Percentiles rank a stretch among this genome's conserved stretches.
Conservation (phyloP, 2,888 invertebrate species). For the Agrochola lota region DNA sequence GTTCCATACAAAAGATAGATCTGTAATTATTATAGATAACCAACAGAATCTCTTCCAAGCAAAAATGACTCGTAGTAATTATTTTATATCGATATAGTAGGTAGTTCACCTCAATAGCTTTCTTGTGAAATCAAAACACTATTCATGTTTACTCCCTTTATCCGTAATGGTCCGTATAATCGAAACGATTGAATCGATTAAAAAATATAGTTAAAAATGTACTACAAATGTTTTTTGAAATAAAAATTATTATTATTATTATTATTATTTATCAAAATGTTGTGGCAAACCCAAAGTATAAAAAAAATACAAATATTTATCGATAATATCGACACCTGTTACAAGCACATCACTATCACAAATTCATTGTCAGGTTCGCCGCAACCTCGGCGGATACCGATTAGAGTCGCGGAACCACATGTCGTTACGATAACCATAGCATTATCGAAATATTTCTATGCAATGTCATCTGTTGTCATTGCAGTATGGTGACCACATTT, state of each 20-base stretch:
- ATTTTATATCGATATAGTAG: neutral
- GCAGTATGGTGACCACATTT: slow-evolving; percentile 42
- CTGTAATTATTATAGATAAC: neutral
- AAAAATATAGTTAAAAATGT: too few species aligned
- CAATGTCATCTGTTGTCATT: slow-evolving; percentile 74
- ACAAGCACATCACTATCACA: slow-evolving; percentile 75
- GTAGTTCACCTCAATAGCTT: neutral
- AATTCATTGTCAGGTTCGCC: slow-evolving; percentile 90
- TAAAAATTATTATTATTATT: too few species aligned
- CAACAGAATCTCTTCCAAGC: neutral
- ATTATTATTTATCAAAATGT: too few species aligned
- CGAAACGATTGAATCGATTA: neutral
- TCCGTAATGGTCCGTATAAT: neutral
- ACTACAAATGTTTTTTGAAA: too few species aligned
- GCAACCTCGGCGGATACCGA: slow-evolving; percentile 84
- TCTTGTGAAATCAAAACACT: neutral
- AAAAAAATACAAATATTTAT: slow-evolving; percentile 35
- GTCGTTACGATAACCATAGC: slow-evolving; percentile 78
- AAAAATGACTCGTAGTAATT: neutral
- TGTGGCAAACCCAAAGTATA: neutral
- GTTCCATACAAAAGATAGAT: neutral
- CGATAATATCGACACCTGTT: slow-evolving; percentile 61
- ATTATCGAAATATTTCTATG: slow-evolving; percentile 83
- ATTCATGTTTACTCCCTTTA: neutral
- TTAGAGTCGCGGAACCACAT: slow-evolving; percentile 85